A percentile compares a stretch with the other conserved stretches of the same genome.
phyloP scores from a whole-genome alignment of 2,888 invertebrate species.

The Parascotia fuliginaria region DNA sequence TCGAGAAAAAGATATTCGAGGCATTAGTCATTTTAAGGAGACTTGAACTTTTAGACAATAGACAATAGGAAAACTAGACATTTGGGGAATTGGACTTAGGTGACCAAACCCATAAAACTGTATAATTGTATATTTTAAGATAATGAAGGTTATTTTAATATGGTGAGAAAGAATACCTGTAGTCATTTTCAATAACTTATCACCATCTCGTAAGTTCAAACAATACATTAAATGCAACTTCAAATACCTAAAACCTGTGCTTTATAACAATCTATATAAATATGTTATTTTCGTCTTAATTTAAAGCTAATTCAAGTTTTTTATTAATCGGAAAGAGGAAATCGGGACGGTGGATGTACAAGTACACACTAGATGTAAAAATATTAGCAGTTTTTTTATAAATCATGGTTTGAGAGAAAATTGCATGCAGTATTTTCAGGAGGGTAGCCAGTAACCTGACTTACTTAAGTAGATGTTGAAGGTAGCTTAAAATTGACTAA shows the following conservation, averaged over 20 bases:
- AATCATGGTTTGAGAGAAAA: conserved; percentile 51
- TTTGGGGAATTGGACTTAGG: no score
- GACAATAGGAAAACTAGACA: no score
- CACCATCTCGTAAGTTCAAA: conserved; percentile 24
- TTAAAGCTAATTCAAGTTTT: conserved; percentile 80
- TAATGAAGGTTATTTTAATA: neutral
- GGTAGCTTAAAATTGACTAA: conserved; percentile 28
- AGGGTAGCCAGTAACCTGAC: conserved; percentile 26
- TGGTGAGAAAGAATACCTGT: neutral
- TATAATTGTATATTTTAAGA: no score
- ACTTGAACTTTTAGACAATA: no score
- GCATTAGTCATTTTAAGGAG: no score
- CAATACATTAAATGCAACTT: conserved; percentile 73
- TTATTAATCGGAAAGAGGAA: conserved; percentile 78
- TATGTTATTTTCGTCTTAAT: conserved; percentile 72
- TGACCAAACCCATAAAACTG: no score
- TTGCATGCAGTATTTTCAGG: conserved; percentile 52
- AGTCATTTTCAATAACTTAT: conserved; percentile 15
- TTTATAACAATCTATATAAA: conserved; percentile 85
- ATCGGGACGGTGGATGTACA: conserved; percentile 83
- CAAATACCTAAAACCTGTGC: conserved; percentile 84
- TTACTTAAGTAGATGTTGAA: conserved; percentile 20
- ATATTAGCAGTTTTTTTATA: conserved; percentile 67
- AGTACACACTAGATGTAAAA: conserved; percentile 71
- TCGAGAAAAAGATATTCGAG: no score